Conservation (phyloP, 2,113 vertebrate species). For the Pungitius pungitius region DNA sequence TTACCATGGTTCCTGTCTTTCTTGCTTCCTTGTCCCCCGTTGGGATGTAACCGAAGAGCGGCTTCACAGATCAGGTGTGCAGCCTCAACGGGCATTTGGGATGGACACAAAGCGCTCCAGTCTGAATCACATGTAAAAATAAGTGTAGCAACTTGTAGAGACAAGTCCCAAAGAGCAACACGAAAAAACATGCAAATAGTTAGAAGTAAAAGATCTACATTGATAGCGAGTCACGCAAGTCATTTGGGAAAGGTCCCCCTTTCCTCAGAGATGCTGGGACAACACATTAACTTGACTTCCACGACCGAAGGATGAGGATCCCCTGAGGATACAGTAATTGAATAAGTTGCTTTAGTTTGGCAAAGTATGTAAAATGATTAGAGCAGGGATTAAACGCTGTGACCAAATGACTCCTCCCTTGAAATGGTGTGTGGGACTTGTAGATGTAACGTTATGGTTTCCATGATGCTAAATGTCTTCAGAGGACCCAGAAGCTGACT, state of each 20-base stretch:
- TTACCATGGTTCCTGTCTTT: conserved; percentile 21
- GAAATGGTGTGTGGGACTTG: not conserved
- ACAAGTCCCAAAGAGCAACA: conserved; percentile 7
- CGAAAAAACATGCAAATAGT: not conserved
- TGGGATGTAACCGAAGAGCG: no score
- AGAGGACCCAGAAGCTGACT: not conserved
- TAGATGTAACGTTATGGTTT: not conserved
- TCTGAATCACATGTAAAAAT: not conserved
- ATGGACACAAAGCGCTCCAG: not conserved
- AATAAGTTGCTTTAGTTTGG: not conserved
- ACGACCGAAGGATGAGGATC: not conserved
- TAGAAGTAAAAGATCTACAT: not conserved
- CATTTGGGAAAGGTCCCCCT: not conserved
- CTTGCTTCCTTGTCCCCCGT: no score
- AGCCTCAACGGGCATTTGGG: no score
- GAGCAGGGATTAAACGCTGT: not conserved
- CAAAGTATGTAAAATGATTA: not conserved
- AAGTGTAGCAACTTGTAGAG: not conserved
- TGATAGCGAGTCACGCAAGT: no score
- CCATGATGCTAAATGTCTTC: not conserved
- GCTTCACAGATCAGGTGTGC: not conserved
- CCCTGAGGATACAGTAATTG: not conserved
- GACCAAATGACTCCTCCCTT: not conserved
- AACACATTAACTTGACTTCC: not conserved
- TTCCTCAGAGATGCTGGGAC: not conserved